phyloP scores from a whole-genome alignment of 2,113 vertebrate genomes.

The Leptocoma aspasia region DNA sequence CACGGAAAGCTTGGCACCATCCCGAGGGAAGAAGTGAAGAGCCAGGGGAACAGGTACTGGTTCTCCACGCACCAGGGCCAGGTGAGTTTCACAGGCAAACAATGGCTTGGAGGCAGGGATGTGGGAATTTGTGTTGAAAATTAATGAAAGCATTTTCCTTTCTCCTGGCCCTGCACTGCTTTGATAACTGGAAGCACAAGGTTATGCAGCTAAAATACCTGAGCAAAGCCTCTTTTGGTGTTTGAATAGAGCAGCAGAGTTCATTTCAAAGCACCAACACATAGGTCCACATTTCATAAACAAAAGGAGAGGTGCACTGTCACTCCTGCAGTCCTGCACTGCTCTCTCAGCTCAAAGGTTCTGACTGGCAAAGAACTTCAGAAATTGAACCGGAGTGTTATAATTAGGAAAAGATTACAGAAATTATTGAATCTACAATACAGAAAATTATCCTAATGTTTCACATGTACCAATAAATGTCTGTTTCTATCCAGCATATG shows the following conservation, averaged over 20 bases:
- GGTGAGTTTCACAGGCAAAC: background rate
- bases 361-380: background rate
- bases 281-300: background rate
- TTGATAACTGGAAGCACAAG: background rate
- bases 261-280: background rate
- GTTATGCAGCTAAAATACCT: background rate
- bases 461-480: background rate
- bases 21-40: background rate
- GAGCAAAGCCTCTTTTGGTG: background rate
- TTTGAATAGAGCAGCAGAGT: background rate
- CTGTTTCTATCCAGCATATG: background rate
- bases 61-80: background rate
- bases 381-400: background rate
- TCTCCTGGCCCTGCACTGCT: background rate
- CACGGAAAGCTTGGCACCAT: background rate
- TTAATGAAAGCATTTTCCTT: background rate
- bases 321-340: background rate
- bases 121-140: background rate
- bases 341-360: background rate
- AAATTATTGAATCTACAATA: background rate
- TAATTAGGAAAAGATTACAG: background rate
- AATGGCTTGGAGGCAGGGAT: background rate
- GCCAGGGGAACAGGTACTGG: background rate
- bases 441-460: background rate
- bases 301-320: background rate